Base-by-base conservation (phyloP, 2,797 vertebrate species). In the Nasua narica region DNA sequence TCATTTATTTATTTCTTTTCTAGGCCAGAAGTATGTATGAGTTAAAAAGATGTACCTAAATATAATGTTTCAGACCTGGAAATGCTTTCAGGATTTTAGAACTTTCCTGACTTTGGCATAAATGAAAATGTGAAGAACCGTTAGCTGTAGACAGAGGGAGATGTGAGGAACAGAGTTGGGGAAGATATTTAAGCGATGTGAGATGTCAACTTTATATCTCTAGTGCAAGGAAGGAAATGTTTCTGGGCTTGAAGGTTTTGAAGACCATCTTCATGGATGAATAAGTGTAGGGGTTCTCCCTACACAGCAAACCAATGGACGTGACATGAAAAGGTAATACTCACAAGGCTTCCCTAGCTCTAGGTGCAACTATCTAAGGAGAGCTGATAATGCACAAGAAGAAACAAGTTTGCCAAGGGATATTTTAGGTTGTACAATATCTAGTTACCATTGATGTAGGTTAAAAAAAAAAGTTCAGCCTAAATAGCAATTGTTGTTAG, bases 201-300 rank as follows among this genome's bases (percentile, higher is more conserved):
- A 70, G 56, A 16, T 10, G 74, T n/a, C 50, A 70, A 3, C 43
- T n/a, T 58, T 6, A 11, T 48, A 2, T 16, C 15, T 76, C 14
- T 12, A 19, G 21, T 23, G 32, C 76, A 37, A 37, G 14, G 60
- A n/a, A 52, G 70, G 60, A 40, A 58, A 37, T 27, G 19, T 10
- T 48, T 50, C 46, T 40, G 48, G 62, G 10, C 5, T 72, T 72
- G 48, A 35, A 54, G 27, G 9, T 77, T n/a, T 32, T 13, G 32
- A 91, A 87, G 25, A 23, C 5, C 23, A 0, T 60, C 69, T n/a
- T 50, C 13, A 27, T 3, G 40, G 70, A 16, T 43, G 27, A 77
- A n/a, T 8, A 25, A 27, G 21, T 4, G 1, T 9, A 7, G 1
- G 1, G 4, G 15, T 37, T 37, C 16, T 77, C 10, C 50, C 16